These are phyloP conservation scores for Apis mellifera DNA, from an alignment of 1,140 invertebrate genomes.

Conservation along the genomic window DNA sequence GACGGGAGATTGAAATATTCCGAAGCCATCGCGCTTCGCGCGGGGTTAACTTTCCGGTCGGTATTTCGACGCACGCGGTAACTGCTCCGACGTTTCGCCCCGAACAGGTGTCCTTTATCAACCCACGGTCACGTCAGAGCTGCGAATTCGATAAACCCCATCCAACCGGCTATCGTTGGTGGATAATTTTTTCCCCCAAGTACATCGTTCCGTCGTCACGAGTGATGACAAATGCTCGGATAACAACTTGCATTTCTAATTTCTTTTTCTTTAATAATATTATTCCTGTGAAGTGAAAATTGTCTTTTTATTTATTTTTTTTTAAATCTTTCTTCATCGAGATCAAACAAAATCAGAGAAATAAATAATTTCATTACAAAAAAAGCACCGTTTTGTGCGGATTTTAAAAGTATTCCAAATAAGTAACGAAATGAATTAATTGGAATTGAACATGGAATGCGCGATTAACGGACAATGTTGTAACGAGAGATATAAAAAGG, in stretches of 20 bases:
- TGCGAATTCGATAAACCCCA: slow-evolving; percentile 19
- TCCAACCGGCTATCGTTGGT: not conserved
- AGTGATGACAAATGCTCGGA: not conserved
- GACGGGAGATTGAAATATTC: slow-evolving; percentile 22
- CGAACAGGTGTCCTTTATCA: slow-evolving; percentile 58
- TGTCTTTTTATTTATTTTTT: too few relatives aligned
- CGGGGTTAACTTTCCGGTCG: slow-evolving; percentile 54
- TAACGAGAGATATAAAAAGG: too few relatives aligned
- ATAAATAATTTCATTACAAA: too few relatives aligned
- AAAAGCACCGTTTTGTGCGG: too few relatives aligned
- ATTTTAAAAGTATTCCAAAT: too few relatives aligned
- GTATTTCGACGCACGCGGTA: slow-evolving; percentile 59
- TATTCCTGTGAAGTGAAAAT: too few relatives aligned
- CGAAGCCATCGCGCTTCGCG: slow-evolving; percentile 2
- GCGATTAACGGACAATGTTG: too few relatives aligned
- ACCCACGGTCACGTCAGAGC: slow-evolving; percentile 56
- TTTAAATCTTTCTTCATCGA: too few relatives aligned
- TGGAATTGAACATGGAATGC: too few relatives aligned
- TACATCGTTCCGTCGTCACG: not conserved
- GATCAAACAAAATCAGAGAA: too few relatives aligned
- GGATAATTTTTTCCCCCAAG: not conserved
- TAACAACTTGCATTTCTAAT: not conserved
- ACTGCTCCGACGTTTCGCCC: slow-evolving; percentile 37
- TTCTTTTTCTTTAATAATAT: not conserved
- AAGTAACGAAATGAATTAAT: too few relatives aligned